Percentiles rank a stretch among this genome's conserved stretches.
phyloP scores from a whole-genome alignment of 2,888 invertebrate genomes.

The Lypha dubia region DNA sequence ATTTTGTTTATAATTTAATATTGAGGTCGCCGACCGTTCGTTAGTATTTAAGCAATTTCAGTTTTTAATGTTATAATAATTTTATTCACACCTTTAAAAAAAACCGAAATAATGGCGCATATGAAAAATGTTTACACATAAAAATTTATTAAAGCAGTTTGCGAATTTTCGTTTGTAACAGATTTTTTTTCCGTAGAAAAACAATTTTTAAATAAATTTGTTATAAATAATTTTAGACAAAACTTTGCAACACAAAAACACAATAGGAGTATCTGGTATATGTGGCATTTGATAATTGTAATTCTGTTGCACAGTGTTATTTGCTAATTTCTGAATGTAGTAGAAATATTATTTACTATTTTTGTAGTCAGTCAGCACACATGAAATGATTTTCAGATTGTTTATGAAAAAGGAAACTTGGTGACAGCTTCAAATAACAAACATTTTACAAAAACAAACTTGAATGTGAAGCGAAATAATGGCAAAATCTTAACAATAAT shows the following conservation, averaged over 20 bases:
- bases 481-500: constrained; percentile 31
- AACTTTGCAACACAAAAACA: too few species aligned
- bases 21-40: constrained; percentile 69
- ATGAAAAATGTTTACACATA: constrained; percentile 23
- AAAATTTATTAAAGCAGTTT: constrained; percentile 10
- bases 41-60: constrained; percentile 24
- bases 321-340: constrained; percentile 34
- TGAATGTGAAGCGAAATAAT: constrained; percentile 1
- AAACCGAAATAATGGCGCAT: constrained; percentile 5
- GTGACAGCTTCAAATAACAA: constrained; percentile 57
- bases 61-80: constrained; percentile 21
- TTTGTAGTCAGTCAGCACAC: constrained; percentile 44
- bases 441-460: constrained; percentile 33
- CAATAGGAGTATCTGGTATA: too few species aligned
- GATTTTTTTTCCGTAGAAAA: constrained; percentile 3
- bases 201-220: background rate
- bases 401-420: constrained; percentile 59
- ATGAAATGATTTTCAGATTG: constrained; percentile 30
- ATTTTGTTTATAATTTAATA: constrained; percentile 51
- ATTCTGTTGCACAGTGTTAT: too few species aligned
- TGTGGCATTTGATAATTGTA: too few species aligned
- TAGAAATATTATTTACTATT: constrained; percentile 43
- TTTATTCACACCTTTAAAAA: constrained; percentile 54
- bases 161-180: constrained; percentile 14
- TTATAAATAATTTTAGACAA: background rate